phyloP scores from a whole-genome alignment of 2,113 vertebrate species.

The Eublepharis macularius region DNA sequence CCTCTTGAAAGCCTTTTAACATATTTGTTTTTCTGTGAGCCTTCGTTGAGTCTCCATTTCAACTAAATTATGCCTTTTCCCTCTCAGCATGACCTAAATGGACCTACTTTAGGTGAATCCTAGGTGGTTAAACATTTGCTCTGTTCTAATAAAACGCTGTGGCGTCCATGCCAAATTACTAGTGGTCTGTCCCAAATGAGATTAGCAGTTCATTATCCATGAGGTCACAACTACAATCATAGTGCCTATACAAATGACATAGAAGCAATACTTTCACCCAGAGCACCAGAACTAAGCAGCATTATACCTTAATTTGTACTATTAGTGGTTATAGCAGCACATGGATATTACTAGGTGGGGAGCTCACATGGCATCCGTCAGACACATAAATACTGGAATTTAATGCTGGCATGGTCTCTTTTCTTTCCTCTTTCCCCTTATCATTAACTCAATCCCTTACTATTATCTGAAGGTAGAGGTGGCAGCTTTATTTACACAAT shows the following conservation, averaged over 20 bases:
- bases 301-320: conserved; percentile 7
- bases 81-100: conserved; percentile 29
- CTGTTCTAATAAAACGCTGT: background rate
- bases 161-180: background rate
- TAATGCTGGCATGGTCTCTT: conserved; percentile 3
- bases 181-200: conserved; percentile 2
- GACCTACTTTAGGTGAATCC: conserved; percentile 33
- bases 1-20: conserved; percentile 39
- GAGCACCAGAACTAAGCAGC: conserved; percentile 26
- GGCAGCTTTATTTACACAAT: background rate
- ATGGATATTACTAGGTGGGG: conserved; percentile 21
- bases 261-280: conserved; percentile 19
- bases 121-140: conserved; percentile 35
- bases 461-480: conserved; percentile 21
- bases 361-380: conserved; percentile 17
- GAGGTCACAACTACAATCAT: background rate
- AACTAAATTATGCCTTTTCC: background rate
- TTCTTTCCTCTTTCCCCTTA: background rate
- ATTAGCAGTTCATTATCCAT: conserved; percentile 6
- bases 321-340: conserved; percentile 16
- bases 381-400: background rate
- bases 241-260: background rate
- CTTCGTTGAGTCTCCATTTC: background rate
- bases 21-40: conserved; percentile 34
- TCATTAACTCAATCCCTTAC: conserved; percentile 1